Conservation (phyloP, 2,113 vertebrate species). For the Gymnogyps californianus region DNA sequence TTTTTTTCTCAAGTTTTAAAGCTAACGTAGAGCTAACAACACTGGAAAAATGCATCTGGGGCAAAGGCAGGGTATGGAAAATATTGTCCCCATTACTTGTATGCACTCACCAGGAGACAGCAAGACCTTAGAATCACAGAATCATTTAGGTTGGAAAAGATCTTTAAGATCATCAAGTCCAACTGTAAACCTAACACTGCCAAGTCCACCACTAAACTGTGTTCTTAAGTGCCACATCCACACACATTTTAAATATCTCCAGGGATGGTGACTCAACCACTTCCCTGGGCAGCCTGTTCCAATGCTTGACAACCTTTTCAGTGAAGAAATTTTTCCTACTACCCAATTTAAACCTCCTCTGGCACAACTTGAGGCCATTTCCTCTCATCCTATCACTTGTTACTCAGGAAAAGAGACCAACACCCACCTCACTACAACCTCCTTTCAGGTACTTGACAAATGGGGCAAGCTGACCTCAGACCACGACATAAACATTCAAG, state of each 20-base stretch:
- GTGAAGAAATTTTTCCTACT: neutral
- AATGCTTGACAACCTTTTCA: neutral
- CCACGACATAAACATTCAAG: neutral
- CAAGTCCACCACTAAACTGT: neutral
- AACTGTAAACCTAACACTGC: neutral
- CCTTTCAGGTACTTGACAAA: neutral
- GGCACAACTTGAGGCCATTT: neutral
- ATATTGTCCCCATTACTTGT: rapidly evolving
- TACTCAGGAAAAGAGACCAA: neutral
- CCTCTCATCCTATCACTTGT: neutral
- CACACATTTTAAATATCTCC: neutral
- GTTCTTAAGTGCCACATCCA: neutral
- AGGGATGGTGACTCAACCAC: neutral
- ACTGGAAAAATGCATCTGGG: neutral
- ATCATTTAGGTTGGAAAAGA: neutral
- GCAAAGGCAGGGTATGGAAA: neutral
- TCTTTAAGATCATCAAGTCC: neutral
- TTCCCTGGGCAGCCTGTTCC: no score
- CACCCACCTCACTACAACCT: neutral
- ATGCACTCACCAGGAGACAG: neutral
- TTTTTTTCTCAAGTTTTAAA: neutral
- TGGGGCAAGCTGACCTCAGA: neutral
- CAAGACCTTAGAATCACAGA: neutral
- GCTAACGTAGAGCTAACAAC: neutral
- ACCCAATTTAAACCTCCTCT: neutral